Evolutionary conservation across 1,140 invertebrate genomes (phyloP), one percentile per base, ranked within the genome.

Genomic region (Psilanteris sp.): DNA sequence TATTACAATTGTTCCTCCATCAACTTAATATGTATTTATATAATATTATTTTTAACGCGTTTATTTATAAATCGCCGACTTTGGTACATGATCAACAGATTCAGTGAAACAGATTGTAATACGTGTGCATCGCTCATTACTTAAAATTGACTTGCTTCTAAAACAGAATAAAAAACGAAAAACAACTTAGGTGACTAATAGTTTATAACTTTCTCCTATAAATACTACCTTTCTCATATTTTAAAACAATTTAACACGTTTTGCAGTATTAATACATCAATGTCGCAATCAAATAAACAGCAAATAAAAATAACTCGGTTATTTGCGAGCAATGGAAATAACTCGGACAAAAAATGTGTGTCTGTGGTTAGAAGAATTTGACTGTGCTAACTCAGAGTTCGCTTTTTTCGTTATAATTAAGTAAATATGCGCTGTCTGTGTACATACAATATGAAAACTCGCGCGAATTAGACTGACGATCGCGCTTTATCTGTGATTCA

Each of bases 401-500:
- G 34, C 68, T 73, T 73, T 20, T 55, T 71, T 29, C 26, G 14
- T 66, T 74, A 55, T 8, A 36, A 27, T 64, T 62, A 68, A 50
- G 64, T 62, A 55, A 48, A 72, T 55, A 59, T 31, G 31, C 66
- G 34, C 16, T 26, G 52, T 70, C 36, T 74, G 27, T 66, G 54
- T 52, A 61, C 32, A 52, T 73, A 70, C 20, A 59, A 72, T 44
- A 61, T 54, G 71, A 72, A 59, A 67, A 75, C 43, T 76, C 50
- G 62, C 75, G 72, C 50, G 64, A 70, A 64, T 54, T 34, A 70
- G 67, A 81, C 74, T 79, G 78, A 77, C 36, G 74, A 74, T 83
- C 79, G 78, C 78, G 79, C 81, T 80, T 82, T 84, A 81, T 84
- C 86, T 87, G 86, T 87, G 86, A 87, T 87, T 86, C 83, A 84